phyloP scores from a whole-genome alignment of 1,140 invertebrate species.

The Calephelis nemesis region DNA sequence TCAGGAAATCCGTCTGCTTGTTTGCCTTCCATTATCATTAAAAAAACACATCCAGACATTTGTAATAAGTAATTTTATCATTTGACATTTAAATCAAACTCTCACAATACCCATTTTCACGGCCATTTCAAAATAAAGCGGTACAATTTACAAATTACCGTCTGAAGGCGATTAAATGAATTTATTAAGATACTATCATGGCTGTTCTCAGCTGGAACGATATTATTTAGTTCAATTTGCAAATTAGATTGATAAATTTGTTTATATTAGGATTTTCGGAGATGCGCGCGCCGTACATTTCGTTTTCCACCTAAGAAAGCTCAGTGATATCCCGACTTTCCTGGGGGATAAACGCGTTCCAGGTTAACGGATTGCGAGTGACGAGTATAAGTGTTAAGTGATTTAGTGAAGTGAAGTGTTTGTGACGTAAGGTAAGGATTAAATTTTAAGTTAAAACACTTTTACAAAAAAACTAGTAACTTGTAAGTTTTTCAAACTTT shows the following conservation, averaged over 20 bases:
- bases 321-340: constrained; percentile 45
- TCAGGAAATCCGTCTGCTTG: too few species aligned
- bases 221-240: constrained; percentile 75
- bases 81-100: too few species aligned
- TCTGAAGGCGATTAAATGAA: constrained; percentile 6
- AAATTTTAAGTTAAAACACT: background rate
- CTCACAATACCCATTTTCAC: too few species aligned
- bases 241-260: constrained; percentile 73
- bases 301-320: constrained; percentile 33
- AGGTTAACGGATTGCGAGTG: constrained; percentile 31
- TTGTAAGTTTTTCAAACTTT: too few species aligned
- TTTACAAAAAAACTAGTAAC: too few species aligned
- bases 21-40: too few species aligned
- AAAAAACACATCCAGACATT: too few species aligned
- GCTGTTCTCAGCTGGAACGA: constrained; percentile 52
- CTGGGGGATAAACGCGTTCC: constrained; percentile 22
- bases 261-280: constrained; percentile 68
- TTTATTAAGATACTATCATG: constrained; percentile 23
- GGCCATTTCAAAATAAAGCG: too few species aligned
- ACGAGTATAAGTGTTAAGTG: constrained; percentile 41
- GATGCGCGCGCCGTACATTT: constrained; percentile 61
- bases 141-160: background rate
- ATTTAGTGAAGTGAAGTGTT: constrained; percentile 45
- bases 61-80: too few species aligned
- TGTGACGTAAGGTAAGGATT: constrained; percentile 36